Evolutionary conservation across 2,888 invertebrate species (phyloP), one percentile per base, ranked within the genome.

Genomic region (Chalcosyrphus nemorum): DNA sequence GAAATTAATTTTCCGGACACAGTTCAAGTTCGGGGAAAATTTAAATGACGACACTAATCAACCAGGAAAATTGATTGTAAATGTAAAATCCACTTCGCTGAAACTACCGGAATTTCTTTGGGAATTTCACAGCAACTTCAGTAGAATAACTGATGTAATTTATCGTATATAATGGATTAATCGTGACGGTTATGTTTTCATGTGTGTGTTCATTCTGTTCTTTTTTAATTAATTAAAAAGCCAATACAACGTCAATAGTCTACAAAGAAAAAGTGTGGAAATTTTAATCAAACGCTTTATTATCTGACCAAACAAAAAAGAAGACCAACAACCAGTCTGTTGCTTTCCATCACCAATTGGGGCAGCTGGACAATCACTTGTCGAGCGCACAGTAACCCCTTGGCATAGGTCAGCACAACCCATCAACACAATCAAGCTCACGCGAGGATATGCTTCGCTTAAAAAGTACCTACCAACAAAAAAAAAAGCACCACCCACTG

Each of bases 211-310:
- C 15, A 19, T 74, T 45, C 45, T 21, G 7, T 13, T 19, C 32
- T 15, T 47, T 13, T 57, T 32, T 56, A 66, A 75, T 75, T 75
- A 75, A 75, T 75, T 66, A 57, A 75, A 65, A 66, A 75, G 38
- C 11, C 65, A 66, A 41, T 27, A 41, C 47, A 57, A 43, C 50
- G 56, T 50, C 75, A 76, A 76, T 76, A 76, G 43, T 47, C 17
- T 38, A 38, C 9, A 41, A 50, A 50, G 52, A 52, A 66, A 76
- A 68, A 50, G 50, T 15, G 41, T 29, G 24, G 52, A 76, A 27
- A 68, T 76, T 76, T 68, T 59, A 66, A 59, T 68, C 66, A 76
- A 76, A 76, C 57, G 50, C 59, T 76, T 68, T 76, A 76, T 59
- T 68, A 59, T 52, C 50, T 52, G 32, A 29, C 38, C 38, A 65